phyloP scores from a whole-genome alignment of 2,888 invertebrate genomes.

The Odontocerum albicorne region DNA sequence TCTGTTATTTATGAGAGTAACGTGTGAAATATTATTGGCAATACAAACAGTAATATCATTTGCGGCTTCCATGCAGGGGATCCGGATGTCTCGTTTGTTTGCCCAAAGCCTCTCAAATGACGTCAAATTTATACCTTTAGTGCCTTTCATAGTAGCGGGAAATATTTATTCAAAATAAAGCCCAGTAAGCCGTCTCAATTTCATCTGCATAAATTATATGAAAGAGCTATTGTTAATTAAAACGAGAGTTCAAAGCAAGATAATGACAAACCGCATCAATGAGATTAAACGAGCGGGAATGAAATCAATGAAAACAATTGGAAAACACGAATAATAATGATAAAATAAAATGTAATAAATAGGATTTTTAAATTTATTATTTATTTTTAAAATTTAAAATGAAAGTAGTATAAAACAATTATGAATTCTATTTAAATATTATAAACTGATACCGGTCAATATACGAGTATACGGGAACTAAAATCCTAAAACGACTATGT shows the following conservation, averaged over 20 bases:
- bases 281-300: background rate
- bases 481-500: too few species aligned
- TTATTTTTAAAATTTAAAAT: too few species aligned
- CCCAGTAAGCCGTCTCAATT: slow-evolving; percentile 4
- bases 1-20: slow-evolving; percentile 30
- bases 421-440: too few species aligned
- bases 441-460: too few species aligned
- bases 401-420: too few species aligned
- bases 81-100: slow-evolving; percentile 21
- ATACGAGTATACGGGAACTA: too few species aligned
- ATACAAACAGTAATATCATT: slow-evolving; percentile 27
- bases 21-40: slow-evolving; percentile 35
- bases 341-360: too few species aligned
- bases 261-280: slow-evolving; percentile 2
- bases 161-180: slow-evolving; percentile 18
- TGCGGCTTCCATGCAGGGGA: slow-evolving; percentile 9
- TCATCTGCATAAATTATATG: slow-evolving; percentile 15
- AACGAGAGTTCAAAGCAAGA: background rate
- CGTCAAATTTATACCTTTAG: slow-evolving; percentile 6
- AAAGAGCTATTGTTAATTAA: slow-evolving; percentile 8
- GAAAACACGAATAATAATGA: too few species aligned
- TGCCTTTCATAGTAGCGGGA: background rate
- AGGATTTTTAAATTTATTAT: too few species aligned
- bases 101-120: slow-evolving; percentile 15
- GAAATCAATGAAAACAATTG: too few species aligned